Base-by-base conservation (phyloP, 2,113 vertebrate species). In the Psammodynastes pulverulentus region DNA sequence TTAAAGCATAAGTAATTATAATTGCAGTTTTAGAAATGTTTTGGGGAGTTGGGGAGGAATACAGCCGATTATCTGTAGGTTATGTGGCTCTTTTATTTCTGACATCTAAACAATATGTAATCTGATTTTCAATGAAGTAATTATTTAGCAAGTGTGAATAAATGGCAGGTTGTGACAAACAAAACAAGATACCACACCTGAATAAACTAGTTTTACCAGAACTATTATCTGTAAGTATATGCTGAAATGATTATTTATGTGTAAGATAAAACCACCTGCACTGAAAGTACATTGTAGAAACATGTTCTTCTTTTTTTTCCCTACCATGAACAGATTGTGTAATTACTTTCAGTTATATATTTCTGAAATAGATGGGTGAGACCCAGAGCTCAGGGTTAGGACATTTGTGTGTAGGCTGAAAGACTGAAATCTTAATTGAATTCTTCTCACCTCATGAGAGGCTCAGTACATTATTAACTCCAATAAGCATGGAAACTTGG, bases 51-150 rank as follows among this genome's bases (percentile, higher is more conserved):
- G 72, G 1, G 45, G 29, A 62, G 23, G 23, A 49, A 19, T 95
- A 97, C 93, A 92, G 94, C 84, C 92, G 86, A 90, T 49, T 94
- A 89, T 95, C 95, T 95, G 89, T 93, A 94, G 92, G 89, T 85
- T 96, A 51, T 91, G 90, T 97, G 97, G 96, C 96, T 91, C 23
- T 93, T 94, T 96, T 95, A 13, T 58, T 92, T 91, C 92, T 98
- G 97, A 97, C 97, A 97, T 93, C 92, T 96, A 95, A 96, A 97
- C 97, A 97, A 97, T 95, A 96, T 89, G 95, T 96, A 97, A 97
- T 96, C 97, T 96, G 95, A 91, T 95, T 97, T 97, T 97, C 97
- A 97, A 93, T 92, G 95, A 95, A 94, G 94, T 95, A 97, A 98
- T 98, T 97, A 97, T 84, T 15, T 26, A 90, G 91, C 86, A 96